Base-by-base conservation (phyloP, 2,888 invertebrate genomes). In the Tanytarsus gracilentus region DNA sequence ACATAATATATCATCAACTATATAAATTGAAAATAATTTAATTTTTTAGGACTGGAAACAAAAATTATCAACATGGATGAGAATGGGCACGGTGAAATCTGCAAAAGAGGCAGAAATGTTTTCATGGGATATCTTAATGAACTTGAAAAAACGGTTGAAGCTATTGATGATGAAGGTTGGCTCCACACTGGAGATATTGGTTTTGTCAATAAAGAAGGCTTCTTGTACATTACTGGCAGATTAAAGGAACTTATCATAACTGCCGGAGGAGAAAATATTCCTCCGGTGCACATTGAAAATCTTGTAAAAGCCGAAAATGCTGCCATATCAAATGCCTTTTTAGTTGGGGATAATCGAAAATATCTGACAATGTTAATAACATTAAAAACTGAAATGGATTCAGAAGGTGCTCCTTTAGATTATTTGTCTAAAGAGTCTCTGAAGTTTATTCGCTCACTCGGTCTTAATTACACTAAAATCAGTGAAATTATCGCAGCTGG, bases 221-320 rank as follows among this genome's bases (percentile, higher is more conserved):
- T 81, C 67, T 71, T 91, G 0, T 85, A 79, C 65, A 83, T 91
- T 64, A 91, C 90, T 18, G 91, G 91, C 61, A 78, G 82, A 64
- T 79, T 81, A 64, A 82, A 82, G 82, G 95, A 95, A 72, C 70
- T 95, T 48, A 77, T 95, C 51, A 94, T 95, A 65, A 96, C 95
- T 1, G 93, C 95, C 48, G 95, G 95, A 26, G 95, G 95, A 33
- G 95, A 95, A 76, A 95, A 95, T 72, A 80, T 91, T 68, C 82
- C 95, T 4, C 94, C 95, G 0, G 85, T 92, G 21, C 81, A 85
- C 27, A 90, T 94, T 66, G 95, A 96, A 73, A 86, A 94, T 67
- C 72, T 78, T 50, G 79, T 95, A 18, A 86, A 87, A 68, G 75
- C 81, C 4, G 85, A 88, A 69, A 74, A 94, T 50, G 82, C 87